Evolutionary conservation across 2,888 invertebrate genomes (phyloP), one percentile per base, ranked within the genome.

Genomic region (Brenthis hecate): DNA sequence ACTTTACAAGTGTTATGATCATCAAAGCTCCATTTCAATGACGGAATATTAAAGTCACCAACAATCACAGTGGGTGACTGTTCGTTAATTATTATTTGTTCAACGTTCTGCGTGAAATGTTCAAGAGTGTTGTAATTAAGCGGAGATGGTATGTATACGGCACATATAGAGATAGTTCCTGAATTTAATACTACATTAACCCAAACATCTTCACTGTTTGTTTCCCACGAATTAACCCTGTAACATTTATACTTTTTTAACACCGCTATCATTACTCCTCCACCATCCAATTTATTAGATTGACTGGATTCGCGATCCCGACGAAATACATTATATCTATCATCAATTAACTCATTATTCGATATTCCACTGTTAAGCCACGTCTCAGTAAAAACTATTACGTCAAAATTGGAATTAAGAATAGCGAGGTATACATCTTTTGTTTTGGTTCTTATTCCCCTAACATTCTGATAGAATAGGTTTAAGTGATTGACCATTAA

Each of bases 391-490:
- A 72, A 56, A 32, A 69, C 14, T 14, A 69, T 53, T 1, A 72
- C 19, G 50, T 72, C 72, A 65, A 69, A 69, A 28, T 66, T 19
- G 32, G 56, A 61, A 13, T 48, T 55, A 13, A 67, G 53, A n/a
- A 69, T 56, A 32, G 66, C 64, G 16, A 69, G 55, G 13, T 68
- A 62, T 23, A 72, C 54, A 32, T 67, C 58, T 4, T 51, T 32
- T 16, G 69, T 48, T 61, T 72, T 72, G 23, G 69, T 64, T 48
- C 56, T 68, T 8, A 68, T 36, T 32, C 68, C 72, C 28, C 67
- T 60, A 53, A 64, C 66, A 65, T 72, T 72, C 50, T 65, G 69
- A 19, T 69, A 72, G 23, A 66, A 69, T n/a, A 69, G 13, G 43
- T 54, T 60, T 60, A 66, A 19, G 13, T 36, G 14, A 19, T 50